Conservation (phyloP, 2,797 vertebrate genomes). For the Alexandromys oeconomus region DNA sequence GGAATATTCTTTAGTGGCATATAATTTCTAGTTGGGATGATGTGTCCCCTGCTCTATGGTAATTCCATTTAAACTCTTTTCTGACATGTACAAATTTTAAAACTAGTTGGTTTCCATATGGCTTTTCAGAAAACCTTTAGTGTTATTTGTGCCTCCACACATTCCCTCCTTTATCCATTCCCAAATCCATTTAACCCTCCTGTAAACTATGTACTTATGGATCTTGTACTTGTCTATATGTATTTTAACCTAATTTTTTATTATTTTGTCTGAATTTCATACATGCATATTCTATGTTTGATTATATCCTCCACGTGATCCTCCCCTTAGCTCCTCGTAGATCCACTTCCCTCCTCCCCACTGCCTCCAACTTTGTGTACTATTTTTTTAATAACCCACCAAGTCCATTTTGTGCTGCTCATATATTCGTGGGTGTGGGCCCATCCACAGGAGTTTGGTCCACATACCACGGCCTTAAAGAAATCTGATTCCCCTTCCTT, state of each 20-base stretch:
- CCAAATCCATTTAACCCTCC: not conserved
- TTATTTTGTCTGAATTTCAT: not conserved
- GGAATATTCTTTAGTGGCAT: not conserved
- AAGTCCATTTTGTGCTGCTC: not conserved
- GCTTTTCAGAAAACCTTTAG: not conserved
- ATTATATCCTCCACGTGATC: not conserved
- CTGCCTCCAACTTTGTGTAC: not conserved
- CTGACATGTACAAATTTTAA: not conserved
- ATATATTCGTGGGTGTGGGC: not conserved
- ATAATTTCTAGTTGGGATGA: not conserved
- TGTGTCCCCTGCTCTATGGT: not conserved
- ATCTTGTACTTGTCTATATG: not conserved
- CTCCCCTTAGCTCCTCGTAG: not conserved
- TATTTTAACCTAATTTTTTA: not conserved
- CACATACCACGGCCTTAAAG: not conserved
- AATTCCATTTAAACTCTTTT: not conserved
- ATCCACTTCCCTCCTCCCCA: not conserved
- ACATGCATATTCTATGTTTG: not conserved
- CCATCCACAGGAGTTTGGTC: not conserved
- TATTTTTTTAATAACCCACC: not conserved
- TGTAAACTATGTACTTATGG: not conserved
- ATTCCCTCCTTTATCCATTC: not conserved
- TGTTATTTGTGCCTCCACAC: not conserved
- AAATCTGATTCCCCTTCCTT: not conserved
- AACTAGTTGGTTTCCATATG: not conserved